These are phyloP conservation scores for Aldabrachelys gigantea DNA, from an alignment of 2,113 vertebrate genomes.

Conservation along the genomic window DNA sequence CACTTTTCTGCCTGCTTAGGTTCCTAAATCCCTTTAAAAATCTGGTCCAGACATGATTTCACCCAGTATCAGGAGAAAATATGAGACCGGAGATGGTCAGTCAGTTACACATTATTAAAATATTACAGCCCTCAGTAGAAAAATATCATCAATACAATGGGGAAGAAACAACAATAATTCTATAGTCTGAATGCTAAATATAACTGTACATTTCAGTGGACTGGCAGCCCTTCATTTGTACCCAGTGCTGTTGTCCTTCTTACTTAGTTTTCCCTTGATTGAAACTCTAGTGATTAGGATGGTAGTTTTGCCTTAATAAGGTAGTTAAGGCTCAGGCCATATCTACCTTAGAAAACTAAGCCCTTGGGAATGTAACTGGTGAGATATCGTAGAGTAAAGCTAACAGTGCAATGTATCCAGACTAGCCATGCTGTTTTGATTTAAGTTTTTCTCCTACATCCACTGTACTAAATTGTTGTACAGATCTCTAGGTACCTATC, in stretches of 20 bases:
- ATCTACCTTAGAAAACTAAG: background rate
- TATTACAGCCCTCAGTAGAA: background rate
- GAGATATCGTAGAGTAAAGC: background rate
- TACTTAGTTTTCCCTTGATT: background rate
- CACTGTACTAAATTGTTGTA: background rate
- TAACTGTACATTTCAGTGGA: background rate
- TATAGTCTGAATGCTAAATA: background rate
- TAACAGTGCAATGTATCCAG: background rate
- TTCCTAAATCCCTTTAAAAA: background rate
- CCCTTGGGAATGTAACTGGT: background rate
- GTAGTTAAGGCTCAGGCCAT: background rate
- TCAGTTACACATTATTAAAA: background rate
- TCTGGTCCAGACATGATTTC: background rate
- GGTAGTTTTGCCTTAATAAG: background rate
- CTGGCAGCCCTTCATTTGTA: background rate
- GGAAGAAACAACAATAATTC: background rate
- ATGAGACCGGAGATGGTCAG: background rate
- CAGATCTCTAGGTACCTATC: background rate
- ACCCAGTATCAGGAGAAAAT: background rate
- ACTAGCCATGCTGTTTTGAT: background rate
- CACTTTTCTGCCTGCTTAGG: background rate
- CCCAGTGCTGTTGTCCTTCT: background rate
- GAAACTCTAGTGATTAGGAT: background rate
- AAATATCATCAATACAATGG: background rate
- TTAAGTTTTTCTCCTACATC: background rate